Percentiles rank a stretch among this genome's conserved stretches.
Evolutionary conservation across 2,797 vertebrate genomes (phyloP).

Genomic region (Poliocrania exsul): DNA sequence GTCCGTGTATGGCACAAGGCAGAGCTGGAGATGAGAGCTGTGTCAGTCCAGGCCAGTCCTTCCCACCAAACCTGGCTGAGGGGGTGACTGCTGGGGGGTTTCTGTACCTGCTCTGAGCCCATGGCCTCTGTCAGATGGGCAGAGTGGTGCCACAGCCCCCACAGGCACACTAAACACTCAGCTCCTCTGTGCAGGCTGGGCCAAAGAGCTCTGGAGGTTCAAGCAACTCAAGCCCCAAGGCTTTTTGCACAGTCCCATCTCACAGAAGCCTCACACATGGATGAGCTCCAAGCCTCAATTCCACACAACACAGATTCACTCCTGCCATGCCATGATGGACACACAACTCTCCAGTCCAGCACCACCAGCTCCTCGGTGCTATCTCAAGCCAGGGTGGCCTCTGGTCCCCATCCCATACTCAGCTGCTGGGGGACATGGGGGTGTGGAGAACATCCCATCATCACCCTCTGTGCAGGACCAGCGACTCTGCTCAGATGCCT

Average conservation of each 20-base stretch:
- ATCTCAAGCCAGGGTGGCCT: rapidly evolving
- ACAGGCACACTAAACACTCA: rapidly evolving
- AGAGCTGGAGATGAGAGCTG: rapidly evolving
- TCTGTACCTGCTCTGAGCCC: background rate
- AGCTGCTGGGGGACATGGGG: background rate
- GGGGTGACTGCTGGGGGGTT: background rate
- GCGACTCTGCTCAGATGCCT: background rate
- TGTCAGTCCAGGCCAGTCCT: background rate
- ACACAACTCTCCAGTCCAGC: background rate
- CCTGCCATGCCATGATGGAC: rapidly evolving
- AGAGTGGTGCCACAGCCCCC: background rate
- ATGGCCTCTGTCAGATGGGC: rapidly evolving
- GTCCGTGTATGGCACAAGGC: background rate
- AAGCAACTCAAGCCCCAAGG: rapidly evolving
- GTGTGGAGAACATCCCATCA: background rate
- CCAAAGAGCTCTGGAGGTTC: background rate
- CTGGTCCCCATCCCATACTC: background rate
- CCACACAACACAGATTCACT: rapidly evolving
- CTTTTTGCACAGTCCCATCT: background rate
- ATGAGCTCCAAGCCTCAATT: background rate
- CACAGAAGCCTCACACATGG: rapidly evolving
- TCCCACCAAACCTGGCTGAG: background rate
- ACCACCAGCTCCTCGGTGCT: rapidly evolving
- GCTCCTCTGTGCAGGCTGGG: background rate
- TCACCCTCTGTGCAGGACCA: background rate